Conservation (phyloP, 1,140 invertebrate species). For the Vollenhovia emeryi region DNA sequence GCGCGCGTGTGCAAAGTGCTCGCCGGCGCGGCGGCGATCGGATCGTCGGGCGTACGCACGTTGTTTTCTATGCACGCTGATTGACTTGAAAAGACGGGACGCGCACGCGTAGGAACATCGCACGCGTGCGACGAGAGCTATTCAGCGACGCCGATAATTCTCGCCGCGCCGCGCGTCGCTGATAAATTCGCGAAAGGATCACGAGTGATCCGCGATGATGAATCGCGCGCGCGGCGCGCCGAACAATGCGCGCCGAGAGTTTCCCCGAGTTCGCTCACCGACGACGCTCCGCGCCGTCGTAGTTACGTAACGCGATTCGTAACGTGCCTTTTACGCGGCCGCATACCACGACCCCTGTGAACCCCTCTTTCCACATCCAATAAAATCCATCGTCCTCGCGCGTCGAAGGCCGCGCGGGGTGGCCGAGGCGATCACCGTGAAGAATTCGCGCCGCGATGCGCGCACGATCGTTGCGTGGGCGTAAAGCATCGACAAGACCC, state of each 20-base stretch:
- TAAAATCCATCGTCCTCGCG: slow-evolving; percentile 31
- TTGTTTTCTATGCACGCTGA: slow-evolving; percentile 27
- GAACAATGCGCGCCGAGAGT: slow-evolving; percentile 1
- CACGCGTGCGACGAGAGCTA: not conserved
- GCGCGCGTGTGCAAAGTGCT: slow-evolving; percentile 12
- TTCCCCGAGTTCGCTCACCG: not conserved
- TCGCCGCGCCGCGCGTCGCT: not conserved
- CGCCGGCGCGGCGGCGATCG: slow-evolving; percentile 27
- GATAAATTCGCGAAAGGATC: not conserved
- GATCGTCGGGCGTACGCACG: slow-evolving; percentile 25
- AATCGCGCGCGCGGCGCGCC: not conserved
- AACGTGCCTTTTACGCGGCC: slow-evolving; percentile 21
- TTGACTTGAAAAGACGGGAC: slow-evolving; percentile 26
- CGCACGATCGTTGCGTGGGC: slow-evolving; percentile 66
- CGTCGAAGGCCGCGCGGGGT: slow-evolving; percentile 64
- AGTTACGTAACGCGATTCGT: slow-evolving; percentile 39
- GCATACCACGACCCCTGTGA: slow-evolving; percentile 61
- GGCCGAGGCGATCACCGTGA: slow-evolving; percentile 33
- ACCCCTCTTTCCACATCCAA: slow-evolving; percentile 34
- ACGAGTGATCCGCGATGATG: not conserved
- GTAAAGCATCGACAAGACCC: slow-evolving; percentile 59
- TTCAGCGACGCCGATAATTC: slow-evolving; percentile 1
- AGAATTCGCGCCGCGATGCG: slow-evolving; percentile 45
- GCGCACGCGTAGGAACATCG: slow-evolving; percentile 5
- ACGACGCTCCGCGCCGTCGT: not conserved